A percentile compares a stretch with the other conserved stretches of the same genome.
phyloP scores from a whole-genome alignment of 2,888 invertebrate genomes.

The Arge pagana region DNA sequence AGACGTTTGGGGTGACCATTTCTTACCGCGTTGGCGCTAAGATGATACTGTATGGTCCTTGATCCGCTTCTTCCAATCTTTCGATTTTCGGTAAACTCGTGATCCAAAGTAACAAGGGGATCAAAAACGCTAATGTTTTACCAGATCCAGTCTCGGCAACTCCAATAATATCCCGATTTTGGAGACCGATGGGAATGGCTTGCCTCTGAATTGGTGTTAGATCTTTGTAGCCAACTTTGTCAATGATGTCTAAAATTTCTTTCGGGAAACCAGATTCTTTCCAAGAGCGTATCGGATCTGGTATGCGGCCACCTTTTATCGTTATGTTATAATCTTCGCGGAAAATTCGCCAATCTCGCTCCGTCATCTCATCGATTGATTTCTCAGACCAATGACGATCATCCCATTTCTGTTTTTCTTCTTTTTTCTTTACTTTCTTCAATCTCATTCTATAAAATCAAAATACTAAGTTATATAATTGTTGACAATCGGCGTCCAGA shows the following conservation, averaged over 20 bases:
- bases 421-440: slow-evolving; percentile 91
- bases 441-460: slow-evolving; percentile 66
- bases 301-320: slow-evolving; percentile 96
- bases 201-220: slow-evolving; percentile 99
- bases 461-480: neutral
- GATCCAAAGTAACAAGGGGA: slow-evolving; percentile 97
- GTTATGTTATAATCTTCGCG: slow-evolving; percentile 99
- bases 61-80: slow-evolving; percentile 85
- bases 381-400: slow-evolving; percentile 99
- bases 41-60: slow-evolving; percentile 98
- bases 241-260: slow-evolving; percentile 92
- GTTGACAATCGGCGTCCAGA: no score
- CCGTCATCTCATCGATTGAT: slow-evolving; percentile 92
- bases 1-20: no score
- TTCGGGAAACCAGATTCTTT: slow-evolving; percentile 88
- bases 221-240: slow-evolving; percentile 94
- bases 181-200: slow-evolving; percentile 97
- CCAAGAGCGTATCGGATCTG: slow-evolving; percentile 95
- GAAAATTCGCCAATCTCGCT: slow-evolving; percentile 99
- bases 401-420: slow-evolving; percentile 98
- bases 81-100: slow-evolving; percentile 96
- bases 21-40: slow-evolving; percentile 87
- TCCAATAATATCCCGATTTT: slow-evolving; percentile 96
- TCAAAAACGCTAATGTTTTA: slow-evolving; percentile 97
- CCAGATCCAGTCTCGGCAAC: slow-evolving; percentile 99